Conservation (phyloP, 1,140 invertebrate species). For the Aphelinus atriplicis region DNA sequence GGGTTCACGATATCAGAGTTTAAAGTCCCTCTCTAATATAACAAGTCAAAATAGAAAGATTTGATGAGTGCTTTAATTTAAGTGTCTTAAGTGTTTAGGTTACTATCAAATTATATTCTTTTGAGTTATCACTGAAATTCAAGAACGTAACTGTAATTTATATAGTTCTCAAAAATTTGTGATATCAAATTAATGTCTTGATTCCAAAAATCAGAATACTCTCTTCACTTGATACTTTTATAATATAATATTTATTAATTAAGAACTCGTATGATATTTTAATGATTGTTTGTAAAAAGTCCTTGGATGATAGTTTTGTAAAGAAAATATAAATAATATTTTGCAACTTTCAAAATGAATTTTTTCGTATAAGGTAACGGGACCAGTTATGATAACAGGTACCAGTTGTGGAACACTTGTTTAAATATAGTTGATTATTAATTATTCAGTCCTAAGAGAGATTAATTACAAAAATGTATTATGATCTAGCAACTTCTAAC, state of each 20-base stretch:
- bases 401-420: too few relatives aligned
- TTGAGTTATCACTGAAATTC: constrained; percentile 6
- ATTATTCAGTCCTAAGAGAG: too few relatives aligned
- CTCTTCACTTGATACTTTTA: constrained; percentile 36
- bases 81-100: constrained; percentile 23
- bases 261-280: constrained; percentile 42
- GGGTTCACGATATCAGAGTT: neutral
- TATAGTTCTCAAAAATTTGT: constrained; percentile 3
- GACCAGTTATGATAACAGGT: too few relatives aligned
- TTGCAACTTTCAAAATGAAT: constrained; percentile 25
- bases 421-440: too few relatives aligned
- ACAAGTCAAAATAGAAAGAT: neutral
- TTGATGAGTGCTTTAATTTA: constrained; percentile 18
- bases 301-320: constrained; percentile 12
- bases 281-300: constrained; percentile 37
- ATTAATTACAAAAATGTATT: too few relatives aligned
- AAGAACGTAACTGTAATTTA: too few relatives aligned
- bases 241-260: constrained; percentile 47
- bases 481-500: too few relatives aligned
- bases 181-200: constrained; percentile 13
- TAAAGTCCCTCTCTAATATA: neutral
- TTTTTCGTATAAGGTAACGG: neutral
- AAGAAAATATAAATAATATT: constrained; percentile 47
- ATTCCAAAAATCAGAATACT: constrained; percentile 25
- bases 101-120: neutral